These are phyloP conservation scores for Teleopsis dalmanni DNA, from an alignment of 1,140 invertebrate genomes.

Conservation along the genomic window DNA sequence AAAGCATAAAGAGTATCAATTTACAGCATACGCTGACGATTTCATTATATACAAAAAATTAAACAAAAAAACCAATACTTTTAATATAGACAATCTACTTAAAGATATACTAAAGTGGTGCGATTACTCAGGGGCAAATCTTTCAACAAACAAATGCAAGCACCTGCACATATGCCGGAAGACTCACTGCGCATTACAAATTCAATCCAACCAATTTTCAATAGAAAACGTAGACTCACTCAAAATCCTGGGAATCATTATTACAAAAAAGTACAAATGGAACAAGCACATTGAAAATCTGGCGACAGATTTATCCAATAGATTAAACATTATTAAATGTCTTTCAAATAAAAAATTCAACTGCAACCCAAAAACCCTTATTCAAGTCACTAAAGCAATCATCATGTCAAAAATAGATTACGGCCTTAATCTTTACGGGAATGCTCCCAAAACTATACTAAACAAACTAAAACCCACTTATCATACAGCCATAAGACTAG, in stretches of 20 bases:
- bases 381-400: slow-evolving; percentile 11
- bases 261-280: slow-evolving; percentile 17
- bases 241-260: slow-evolving; percentile 15
- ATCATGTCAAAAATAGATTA: slow-evolving; percentile 13
- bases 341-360: slow-evolving; percentile 14
- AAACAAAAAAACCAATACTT: slow-evolving; percentile 9
- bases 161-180: slow-evolving; percentile 11
- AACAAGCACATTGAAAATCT: slow-evolving; percentile 10
- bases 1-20: slow-evolving; percentile 4
- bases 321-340: slow-evolving; percentile 17
- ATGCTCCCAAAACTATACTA: no score
- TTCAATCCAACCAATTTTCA: slow-evolving; percentile 9
- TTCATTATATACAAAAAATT: slow-evolving; percentile 7
- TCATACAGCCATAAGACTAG: no score
- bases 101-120: slow-evolving; percentile 10
- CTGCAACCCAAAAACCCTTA: slow-evolving; percentile 8
- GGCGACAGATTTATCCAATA: neutral
- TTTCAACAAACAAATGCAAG: slow-evolving; percentile 14
- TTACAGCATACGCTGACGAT: slow-evolving; percentile 15
- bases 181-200: slow-evolving; percentile 10
- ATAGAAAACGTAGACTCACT: slow-evolving; percentile 2
- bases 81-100: slow-evolving; percentile 11
- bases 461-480: no score
- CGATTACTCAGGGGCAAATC: slow-evolving; percentile 10
- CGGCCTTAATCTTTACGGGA: slow-evolving; percentile 9